Conservation (phyloP, 2,797 vertebrate species). For the Silurus aristotelis region DNA sequence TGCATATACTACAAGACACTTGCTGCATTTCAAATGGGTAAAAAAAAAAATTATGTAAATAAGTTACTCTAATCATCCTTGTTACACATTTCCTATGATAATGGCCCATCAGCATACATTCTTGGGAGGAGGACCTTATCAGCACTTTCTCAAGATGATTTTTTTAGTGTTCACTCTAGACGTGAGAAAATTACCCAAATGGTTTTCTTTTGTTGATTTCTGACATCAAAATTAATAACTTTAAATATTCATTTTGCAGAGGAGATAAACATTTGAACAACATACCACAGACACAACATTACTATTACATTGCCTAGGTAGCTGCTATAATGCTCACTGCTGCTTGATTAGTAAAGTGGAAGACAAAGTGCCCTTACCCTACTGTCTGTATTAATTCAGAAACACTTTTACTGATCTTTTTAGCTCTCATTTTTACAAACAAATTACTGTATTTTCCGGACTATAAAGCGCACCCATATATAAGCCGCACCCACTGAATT, state of each 20-base stretch:
- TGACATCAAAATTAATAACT: neutral
- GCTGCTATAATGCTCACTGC: neutral
- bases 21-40: neutral
- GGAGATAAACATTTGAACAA: neutral
- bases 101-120: conserved; percentile 6
- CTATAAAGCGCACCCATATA: too few species aligned
- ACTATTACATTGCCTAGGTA: neutral
- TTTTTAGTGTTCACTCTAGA: neutral
- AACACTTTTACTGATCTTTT: neutral
- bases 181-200: neutral
- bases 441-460: too few species aligned
- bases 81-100: neutral
- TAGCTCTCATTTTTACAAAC: neutral
- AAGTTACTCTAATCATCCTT: neutral
- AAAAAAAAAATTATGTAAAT: neutral
- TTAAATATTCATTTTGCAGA: neutral
- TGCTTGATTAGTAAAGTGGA: neutral
- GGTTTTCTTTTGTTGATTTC: neutral
- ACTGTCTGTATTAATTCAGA: neutral
- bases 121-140: neutral
- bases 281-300: neutral
- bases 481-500: too few species aligned
- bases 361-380: neutral
- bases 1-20: neutral
- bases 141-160: neutral